Evolutionary conservation across 2,797 vertebrate species (phyloP), one percentile per base, ranked within the genome.

Genomic region (Tokudaia tokunoshimensis): DNA sequence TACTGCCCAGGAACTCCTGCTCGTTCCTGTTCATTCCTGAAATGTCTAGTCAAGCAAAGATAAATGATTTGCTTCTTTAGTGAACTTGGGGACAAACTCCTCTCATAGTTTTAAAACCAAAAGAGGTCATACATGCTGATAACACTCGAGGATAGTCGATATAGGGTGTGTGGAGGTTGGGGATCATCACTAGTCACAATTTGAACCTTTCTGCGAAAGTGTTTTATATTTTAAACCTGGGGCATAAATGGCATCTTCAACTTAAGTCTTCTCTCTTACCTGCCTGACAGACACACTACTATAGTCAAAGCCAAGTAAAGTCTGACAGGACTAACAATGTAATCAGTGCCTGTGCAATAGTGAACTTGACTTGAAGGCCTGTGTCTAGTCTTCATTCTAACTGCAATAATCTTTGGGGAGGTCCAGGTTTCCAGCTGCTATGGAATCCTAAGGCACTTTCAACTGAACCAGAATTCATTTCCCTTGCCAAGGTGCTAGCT

Each of bases 391-490:
- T 81, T 92, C 44, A 37, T 78, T 83, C 83, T 57, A 72, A 83
- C 13, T 74, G 61, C 61, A 89, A 31, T 2, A 55, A 2, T 92
- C 82, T 89, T 91, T 79, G 9, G 15, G 9, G 44, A 75, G 41
- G 24, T 1, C 63, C 50, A 86, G 20, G 37, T 87, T 94, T 84
- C 78, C n/a, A 67, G 41, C 2, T 67, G 10, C n/a, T 24, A 59
- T 47, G 80, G 26, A 93, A 82, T 90, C 70, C n/a, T 12, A 59
- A 78, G 19, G 41, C 34, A 70, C 31, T 72, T 89, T 13, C 24
- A 52, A 3, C 86, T 95, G 76, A 57, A 44, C 81, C 78, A 84
- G 55, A 95, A 96, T 15, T 13, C 76, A n/a, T 74, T 95, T 89
- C 15, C 29, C 37, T 59, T 95, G 55, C 26, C 65, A 87, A 90